Evolutionary conservation across 2,113 vertebrate genomes (phyloP), one percentile per base, ranked within the genome.

Genomic region (Neogale vison): DNA sequence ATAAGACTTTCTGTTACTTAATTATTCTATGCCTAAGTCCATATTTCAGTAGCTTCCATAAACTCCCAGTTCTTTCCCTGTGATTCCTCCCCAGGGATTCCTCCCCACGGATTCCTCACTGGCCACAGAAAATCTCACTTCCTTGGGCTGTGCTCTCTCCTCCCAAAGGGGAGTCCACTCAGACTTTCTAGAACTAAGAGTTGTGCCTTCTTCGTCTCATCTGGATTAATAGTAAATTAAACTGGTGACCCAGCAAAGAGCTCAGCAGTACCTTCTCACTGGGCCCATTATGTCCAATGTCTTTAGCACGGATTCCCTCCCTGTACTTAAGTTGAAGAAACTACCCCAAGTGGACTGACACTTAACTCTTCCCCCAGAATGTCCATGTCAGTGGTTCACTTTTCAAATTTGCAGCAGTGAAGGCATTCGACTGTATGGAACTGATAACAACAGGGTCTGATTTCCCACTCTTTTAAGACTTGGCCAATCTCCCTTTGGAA

Each of bases 101-200:
- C 74, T 85, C 67, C n/a, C 0, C 11, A 11, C 29, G 81, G 31
- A 63, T 18, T 57, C n/a, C 74, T 85, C 67, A 15, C 69, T 21
- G 13, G 71, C 15, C 4, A 13, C 12, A 7, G 39, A 65, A 94
- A 74, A 47, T 12, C 36, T 6, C 76, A n/a, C 77, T 81, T 84
- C 39, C 29, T 47, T 1, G 59, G 17, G 20, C 36, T 80, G 20
- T 55, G 81, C 42, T 59, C 34, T 89, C 61, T 50, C 52, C 93
- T 55, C 6, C n/a, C 65, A 4, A 45, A 76, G 4, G 31, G 23
- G 6, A 42, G 15, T 42, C 12, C 57, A 21, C 69, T 61, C 24
- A 4, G 88, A 93, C 94, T 97, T 45, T 34, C 72, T 21, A 77
- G 7, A 89, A 90, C 65, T 26, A 67, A 45, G 36, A 77, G 31